These are phyloP conservation scores for Siphamia tubifer DNA, from an alignment of 2,113 vertebrate genomes.

Conservation along the genomic window DNA sequence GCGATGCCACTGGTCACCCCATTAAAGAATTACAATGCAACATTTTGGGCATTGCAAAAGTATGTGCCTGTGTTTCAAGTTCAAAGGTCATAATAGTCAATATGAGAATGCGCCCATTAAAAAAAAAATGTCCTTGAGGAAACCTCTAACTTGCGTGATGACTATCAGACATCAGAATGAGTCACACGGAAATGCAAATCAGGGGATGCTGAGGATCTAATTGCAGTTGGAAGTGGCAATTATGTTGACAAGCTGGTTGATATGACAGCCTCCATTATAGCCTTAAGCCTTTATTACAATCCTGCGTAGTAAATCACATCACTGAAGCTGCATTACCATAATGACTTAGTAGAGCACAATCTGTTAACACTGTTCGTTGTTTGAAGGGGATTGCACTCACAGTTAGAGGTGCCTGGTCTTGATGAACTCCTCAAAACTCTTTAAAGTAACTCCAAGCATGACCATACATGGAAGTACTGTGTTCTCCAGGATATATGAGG, in stretches of 20 bases:
- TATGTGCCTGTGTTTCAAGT: background rate
- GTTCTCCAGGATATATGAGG: no score
- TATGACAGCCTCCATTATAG: conserved; percentile 72
- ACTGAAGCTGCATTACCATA: conserved; percentile 45
- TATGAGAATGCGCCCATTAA: background rate
- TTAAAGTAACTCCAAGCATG: background rate
- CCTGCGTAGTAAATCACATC: conserved; percentile 63
- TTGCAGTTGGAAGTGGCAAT: conserved; percentile 70
- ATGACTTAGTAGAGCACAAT: conserved; percentile 57
- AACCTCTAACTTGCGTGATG: conserved; percentile 29
- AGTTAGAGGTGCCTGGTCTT: conserved; percentile 27
- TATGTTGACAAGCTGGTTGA: conserved; percentile 74
- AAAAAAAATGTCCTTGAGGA: conserved; percentile 43
- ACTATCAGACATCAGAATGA: conserved; percentile 43
- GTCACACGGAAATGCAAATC: conserved; percentile 44
- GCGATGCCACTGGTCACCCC: background rate
- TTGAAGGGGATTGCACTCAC: conserved; percentile 21
- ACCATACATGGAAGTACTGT: background rate
- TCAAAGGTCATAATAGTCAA: background rate
- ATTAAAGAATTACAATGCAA: background rate
- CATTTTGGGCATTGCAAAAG: no score
- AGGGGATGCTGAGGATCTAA: conserved; percentile 50
- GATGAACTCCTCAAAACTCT: conserved; percentile 17
- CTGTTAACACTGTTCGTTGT: conserved; percentile 50
- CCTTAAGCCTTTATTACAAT: conserved; percentile 69